Conservation (phyloP, 1,140 invertebrate species). For the Vollenhovia emeryi region DNA sequence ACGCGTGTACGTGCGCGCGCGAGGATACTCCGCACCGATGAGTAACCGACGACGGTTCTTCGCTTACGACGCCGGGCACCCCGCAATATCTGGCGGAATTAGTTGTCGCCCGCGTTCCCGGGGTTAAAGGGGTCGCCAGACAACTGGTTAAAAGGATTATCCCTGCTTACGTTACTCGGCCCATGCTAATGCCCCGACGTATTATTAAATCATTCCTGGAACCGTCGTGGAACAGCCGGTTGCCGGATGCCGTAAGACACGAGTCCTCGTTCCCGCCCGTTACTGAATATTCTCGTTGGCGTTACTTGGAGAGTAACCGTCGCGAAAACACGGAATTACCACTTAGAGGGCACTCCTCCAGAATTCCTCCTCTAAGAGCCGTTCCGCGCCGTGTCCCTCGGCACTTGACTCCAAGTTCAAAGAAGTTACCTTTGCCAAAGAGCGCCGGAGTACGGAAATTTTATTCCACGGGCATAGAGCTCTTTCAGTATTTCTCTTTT, state of each 20-base stretch:
- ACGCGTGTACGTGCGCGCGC: background rate
- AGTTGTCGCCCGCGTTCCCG: constrained; percentile 78
- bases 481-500: background rate
- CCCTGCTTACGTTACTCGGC: constrained; percentile 77
- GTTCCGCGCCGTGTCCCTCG: constrained; percentile 2
- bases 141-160: constrained; percentile 84
- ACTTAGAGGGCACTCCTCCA: constrained; percentile 44
- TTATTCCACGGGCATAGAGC: background rate
- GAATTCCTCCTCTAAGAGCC: background rate
- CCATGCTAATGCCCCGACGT: constrained; percentile 78
- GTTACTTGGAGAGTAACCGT: constrained; percentile 27
- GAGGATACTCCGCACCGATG: background rate
- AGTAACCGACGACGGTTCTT: constrained; percentile 26
- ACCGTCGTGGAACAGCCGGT: constrained; percentile 56
- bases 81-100: constrained; percentile 80
- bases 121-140: constrained; percentile 82
- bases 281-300: constrained; percentile 36
- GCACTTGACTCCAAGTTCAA: constrained; percentile 45
- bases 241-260: constrained; percentile 58
- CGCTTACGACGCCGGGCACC: constrained; percentile 38
- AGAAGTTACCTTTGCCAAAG: constrained; percentile 43
- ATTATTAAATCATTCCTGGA: constrained; percentile 82
- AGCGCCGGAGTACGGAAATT: background rate
- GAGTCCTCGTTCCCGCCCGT: constrained; percentile 25
- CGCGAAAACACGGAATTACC: constrained; percentile 62